Conservation (phyloP, 2,888 invertebrate species). For the Ceriagrion tenellum region DNA sequence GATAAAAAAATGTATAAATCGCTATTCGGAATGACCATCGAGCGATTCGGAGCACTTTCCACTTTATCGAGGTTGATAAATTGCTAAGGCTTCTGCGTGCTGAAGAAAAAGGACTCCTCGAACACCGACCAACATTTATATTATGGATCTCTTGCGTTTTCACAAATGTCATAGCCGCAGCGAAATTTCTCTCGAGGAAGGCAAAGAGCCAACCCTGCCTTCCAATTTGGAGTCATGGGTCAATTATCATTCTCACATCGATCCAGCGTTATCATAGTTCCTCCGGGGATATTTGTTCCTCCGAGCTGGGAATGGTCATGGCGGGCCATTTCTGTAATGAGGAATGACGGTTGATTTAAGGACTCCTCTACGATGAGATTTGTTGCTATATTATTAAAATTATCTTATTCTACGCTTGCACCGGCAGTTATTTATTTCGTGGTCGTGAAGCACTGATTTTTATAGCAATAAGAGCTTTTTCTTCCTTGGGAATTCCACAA, state of each 20-base stretch:
- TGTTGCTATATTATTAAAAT: too few relatives aligned
- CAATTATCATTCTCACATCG: not conserved
- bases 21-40: not conserved
- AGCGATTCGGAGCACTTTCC: not conserved
- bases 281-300: not conserved
- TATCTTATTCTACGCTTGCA: too few relatives aligned
- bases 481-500: too few relatives aligned
- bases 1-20: slow-evolving; percentile 28
- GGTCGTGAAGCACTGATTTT: too few relatives aligned
- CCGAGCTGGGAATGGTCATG: not conserved
- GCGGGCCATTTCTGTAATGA: too few relatives aligned
- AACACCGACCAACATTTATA: not conserved
- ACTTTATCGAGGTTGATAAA: slow-evolving; percentile 28
- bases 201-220: not conserved
- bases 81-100: not conserved
- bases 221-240: not conserved
- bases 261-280: not conserved
- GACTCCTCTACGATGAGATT: too few relatives aligned
- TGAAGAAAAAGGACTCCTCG: not conserved
- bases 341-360: too few relatives aligned
- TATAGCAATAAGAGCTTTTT: too few relatives aligned
- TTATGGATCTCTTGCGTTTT: not conserved
- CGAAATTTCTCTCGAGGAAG: not conserved
- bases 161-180: not conserved
- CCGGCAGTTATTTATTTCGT: too few relatives aligned